Conservation (phyloP, 2,113 vertebrate genomes). For the Setophaga petechia region DNA sequence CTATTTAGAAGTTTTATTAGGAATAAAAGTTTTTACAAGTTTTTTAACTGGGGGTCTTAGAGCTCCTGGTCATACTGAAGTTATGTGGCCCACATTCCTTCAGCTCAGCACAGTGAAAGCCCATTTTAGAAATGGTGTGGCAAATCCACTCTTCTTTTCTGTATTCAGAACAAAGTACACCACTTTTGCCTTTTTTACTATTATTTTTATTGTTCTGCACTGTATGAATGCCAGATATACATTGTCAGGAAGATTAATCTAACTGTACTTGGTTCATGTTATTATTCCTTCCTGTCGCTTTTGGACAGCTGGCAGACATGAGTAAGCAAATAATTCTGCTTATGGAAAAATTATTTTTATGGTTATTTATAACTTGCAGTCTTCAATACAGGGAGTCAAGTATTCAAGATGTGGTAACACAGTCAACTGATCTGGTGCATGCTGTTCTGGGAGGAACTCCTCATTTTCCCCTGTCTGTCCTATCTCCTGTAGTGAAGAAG, state of each 20-base stretch:
- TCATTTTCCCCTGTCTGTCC: background rate
- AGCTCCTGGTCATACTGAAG: background rate
- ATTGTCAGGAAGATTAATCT: background rate
- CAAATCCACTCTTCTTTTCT: background rate
- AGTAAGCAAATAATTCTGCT: constrained; percentile 13
- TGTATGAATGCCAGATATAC: background rate
- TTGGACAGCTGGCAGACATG: background rate
- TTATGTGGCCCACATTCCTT: background rate
- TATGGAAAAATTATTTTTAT: background rate
- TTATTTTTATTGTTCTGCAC: background rate
- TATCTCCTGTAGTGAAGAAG: background rate
- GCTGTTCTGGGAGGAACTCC: background rate
- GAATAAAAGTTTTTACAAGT: background rate
- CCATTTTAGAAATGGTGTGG: background rate
- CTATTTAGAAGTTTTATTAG: background rate
- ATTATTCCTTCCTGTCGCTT: background rate
- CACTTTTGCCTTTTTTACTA: background rate
- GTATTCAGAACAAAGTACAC: background rate
- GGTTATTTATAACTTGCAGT: background rate
- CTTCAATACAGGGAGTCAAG: background rate
- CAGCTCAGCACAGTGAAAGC: background rate
- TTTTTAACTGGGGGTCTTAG: background rate
- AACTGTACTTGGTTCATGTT: background rate
- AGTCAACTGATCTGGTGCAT: background rate
- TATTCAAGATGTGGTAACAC: background rate